Conservation (phyloP, 2,113 vertebrate genomes). For the Sapajus apella region DNA sequence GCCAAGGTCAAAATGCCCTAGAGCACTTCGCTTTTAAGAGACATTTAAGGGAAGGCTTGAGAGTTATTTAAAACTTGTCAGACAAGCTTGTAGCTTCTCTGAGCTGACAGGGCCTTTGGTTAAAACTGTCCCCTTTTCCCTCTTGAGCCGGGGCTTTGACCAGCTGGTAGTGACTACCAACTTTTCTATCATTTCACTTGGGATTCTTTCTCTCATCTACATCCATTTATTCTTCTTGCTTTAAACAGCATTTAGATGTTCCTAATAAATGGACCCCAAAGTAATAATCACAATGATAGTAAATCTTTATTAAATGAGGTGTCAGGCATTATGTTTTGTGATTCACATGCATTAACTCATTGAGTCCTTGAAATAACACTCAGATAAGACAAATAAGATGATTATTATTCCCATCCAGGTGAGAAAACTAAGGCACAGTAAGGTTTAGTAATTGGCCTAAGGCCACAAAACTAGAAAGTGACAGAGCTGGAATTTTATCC, state of each 20-base stretch:
- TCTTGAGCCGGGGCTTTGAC: not conserved
- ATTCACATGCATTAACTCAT: rapidly evolving
- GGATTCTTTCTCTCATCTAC: not conserved
- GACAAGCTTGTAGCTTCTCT: not conserved
- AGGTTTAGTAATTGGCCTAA: not conserved
- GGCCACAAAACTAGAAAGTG: not conserved
- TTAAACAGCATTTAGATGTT: not conserved
- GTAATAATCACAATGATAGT: not conserved
- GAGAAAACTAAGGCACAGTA: not conserved
- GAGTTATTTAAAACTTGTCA: not conserved
- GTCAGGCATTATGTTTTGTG: not conserved
- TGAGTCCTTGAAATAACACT: not conserved
- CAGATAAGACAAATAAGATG: too few relatives aligned
- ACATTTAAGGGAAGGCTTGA: not conserved
- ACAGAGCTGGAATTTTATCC: not conserved
- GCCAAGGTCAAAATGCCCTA: conserved; percentile 53
- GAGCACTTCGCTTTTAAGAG: not conserved
- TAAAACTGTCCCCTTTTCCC: not conserved
- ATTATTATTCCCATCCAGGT: too few relatives aligned
- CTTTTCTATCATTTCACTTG: not conserved
- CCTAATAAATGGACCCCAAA: not conserved
- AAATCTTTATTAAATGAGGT: not conserved
- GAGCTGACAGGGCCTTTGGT: not conserved
- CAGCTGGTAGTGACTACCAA: not conserved
- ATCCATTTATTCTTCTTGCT: not conserved